These are phyloP conservation scores for Ctenoplectra terminalis DNA, from an alignment of 1,140 invertebrate species.

Conservation along the genomic window DNA sequence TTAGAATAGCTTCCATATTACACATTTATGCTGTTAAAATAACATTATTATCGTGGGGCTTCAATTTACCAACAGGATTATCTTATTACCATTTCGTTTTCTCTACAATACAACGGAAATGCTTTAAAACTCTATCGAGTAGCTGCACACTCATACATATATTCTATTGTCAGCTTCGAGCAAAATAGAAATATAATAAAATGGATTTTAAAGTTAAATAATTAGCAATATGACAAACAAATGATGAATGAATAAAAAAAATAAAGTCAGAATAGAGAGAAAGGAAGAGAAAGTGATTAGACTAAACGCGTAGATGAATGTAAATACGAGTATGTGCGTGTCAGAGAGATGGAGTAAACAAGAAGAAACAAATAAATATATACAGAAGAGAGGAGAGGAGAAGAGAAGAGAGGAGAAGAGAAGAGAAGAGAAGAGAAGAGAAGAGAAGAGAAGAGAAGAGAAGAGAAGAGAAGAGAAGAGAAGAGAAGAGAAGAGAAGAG, in stretches of 20 bases:
- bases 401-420: constrained; percentile 19
- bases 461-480: background rate
- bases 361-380: background rate
- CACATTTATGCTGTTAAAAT: too few species aligned
- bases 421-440: background rate
- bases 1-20: too few species aligned
- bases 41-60: too few species aligned
- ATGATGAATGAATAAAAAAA: constrained; percentile 12
- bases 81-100: too few species aligned
- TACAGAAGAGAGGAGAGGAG: too few species aligned
- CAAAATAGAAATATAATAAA: background rate
- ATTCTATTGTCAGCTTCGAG: background rate
- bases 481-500: too few species aligned
- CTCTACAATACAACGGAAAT: too few species aligned
- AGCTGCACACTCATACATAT: background rate
- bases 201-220: background rate
- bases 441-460: constrained; percentile 4
- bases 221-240: background rate
- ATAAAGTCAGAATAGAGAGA: constrained; percentile 45
- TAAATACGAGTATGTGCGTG: background rate
- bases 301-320: constrained; percentile 19
- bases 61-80: too few species aligned
- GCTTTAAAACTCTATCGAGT: too few species aligned
- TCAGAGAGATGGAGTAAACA: background rate
- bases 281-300: constrained; percentile 49